Conservation (phyloP, 2,797 vertebrate genomes). For the Bradypodion pumilum region DNA sequence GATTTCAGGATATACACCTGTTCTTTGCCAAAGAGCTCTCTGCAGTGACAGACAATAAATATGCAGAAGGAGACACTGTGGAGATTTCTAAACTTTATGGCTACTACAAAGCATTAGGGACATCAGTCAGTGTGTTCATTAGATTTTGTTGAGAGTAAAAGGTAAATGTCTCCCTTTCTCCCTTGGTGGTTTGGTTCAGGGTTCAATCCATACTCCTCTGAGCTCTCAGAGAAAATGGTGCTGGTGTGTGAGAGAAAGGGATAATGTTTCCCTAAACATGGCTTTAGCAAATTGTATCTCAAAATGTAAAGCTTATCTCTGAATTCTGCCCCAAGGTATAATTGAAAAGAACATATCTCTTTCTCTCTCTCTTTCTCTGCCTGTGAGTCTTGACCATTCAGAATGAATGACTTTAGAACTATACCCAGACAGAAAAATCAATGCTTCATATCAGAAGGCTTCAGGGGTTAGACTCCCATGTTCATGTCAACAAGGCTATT, state of each 20-base stretch:
- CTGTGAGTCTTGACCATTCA: constrained; percentile 91
- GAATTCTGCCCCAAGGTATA: constrained; percentile 89
- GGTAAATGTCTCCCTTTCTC: too few relatives aligned
- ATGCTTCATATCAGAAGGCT: constrained; percentile 99
- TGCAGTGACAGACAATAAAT: too few relatives aligned
- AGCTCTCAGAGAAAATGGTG: not conserved
- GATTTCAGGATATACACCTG: too few relatives aligned
- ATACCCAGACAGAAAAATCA: constrained; percentile 98
- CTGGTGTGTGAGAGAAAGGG: constrained; percentile 61
- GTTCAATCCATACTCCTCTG: not conserved
- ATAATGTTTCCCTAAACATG: constrained; percentile 78
- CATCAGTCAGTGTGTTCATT: too few relatives aligned
- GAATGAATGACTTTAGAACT: constrained; percentile 96
- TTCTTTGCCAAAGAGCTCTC: too few relatives aligned
- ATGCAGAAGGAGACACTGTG: too few relatives aligned
- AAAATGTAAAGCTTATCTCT: constrained; percentile 85
- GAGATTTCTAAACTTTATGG: too few relatives aligned
- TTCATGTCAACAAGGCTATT: constrained; percentile 99
- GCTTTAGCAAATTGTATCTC: constrained; percentile 84
- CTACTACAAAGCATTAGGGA: too few relatives aligned
- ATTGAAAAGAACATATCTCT: constrained; percentile 84
- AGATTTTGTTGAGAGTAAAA: too few relatives aligned
- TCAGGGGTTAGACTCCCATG: constrained; percentile 97
- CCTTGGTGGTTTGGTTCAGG: not conserved
- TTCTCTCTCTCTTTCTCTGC: constrained; percentile 73